A percentile compares a stretch with the other conserved stretches of the same genome.
These are phyloP conservation scores for Takifugu bimaculatus DNA, from an alignment of 2,113 vertebrate genomes.

Conservation along the genomic window DNA sequence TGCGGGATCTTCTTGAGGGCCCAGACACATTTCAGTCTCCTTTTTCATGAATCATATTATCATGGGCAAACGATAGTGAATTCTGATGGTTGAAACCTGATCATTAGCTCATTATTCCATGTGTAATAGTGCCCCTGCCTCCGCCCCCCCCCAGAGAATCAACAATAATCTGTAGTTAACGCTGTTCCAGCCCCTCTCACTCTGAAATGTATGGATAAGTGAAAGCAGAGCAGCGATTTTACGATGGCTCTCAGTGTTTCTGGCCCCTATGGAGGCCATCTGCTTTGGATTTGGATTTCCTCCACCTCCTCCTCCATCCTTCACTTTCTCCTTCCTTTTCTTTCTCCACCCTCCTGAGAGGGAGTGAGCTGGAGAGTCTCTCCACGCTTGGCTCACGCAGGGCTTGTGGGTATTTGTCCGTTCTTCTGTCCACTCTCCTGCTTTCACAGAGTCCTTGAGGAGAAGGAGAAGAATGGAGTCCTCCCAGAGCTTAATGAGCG, in stretches of 20 bases:
- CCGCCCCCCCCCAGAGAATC: not conserved
- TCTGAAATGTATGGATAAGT: conserved; percentile 69
- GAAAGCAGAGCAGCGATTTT: conserved; percentile 72
- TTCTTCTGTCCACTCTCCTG: conserved; percentile 33
- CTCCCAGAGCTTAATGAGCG: conserved; percentile 5
- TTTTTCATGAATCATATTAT: conserved; percentile 3
- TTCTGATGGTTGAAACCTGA: conserved; percentile 20
- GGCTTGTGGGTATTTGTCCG: conserved; percentile 67
- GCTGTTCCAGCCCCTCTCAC: conserved; percentile 22
- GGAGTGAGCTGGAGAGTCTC: conserved; percentile 68
- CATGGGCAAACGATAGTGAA: conserved; percentile 3
- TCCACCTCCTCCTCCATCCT: conserved; percentile 27
- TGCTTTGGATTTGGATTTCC: conserved; percentile 78
- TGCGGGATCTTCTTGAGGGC: conserved; percentile 44
- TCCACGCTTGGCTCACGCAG: conserved; percentile 60
- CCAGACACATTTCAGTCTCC: conserved; percentile 45
- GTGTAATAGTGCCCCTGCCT: conserved; percentile 19
- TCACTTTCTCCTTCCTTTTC: conserved; percentile 38
- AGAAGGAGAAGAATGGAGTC: conserved; percentile 12
- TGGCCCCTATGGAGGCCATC: conserved; percentile 77
- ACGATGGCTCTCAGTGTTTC: conserved; percentile 63
- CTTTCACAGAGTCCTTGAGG: conserved; percentile 25
- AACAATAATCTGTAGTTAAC: conserved; percentile 53
- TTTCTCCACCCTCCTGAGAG: conserved; percentile 44
- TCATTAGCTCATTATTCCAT: conserved; percentile 19